Conservation (phyloP, 2,888 invertebrate genomes). For the Strigamia crassipes region DNA sequence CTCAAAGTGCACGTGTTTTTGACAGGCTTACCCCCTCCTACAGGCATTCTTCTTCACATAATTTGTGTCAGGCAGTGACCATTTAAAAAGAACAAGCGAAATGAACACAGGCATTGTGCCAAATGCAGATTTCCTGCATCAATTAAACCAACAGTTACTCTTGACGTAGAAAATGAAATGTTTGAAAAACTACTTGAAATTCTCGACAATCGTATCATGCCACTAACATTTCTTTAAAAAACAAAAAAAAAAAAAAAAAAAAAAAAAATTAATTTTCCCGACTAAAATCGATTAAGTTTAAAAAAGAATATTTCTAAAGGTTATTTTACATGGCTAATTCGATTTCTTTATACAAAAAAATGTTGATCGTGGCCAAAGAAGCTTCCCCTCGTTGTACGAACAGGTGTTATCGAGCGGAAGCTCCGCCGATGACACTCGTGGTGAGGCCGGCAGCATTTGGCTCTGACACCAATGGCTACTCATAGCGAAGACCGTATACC, state of each 20-base stretch:
- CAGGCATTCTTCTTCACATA: conserved; percentile 30
- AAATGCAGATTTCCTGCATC: conserved; percentile 30
- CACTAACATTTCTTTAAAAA: conserved; percentile 3
- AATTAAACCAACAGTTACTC: conserved; percentile 30
- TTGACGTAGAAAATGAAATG: conserved; percentile 20
- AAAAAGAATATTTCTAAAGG: background rate
- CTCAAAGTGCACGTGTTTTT: conserved; percentile 26
- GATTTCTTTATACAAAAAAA: background rate
- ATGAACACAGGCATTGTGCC: conserved; percentile 30
- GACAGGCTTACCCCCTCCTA: conserved; percentile 26
- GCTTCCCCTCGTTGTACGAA: conserved; percentile 13
- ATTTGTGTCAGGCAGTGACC: conserved; percentile 30
- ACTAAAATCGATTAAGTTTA: background rate
- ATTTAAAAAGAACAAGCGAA: conserved; percentile 27
- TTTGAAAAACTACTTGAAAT: conserved; percentile 8
- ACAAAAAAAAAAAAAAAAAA: background rate
- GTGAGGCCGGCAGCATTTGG: conserved; percentile 34
- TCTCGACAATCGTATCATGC: background rate
- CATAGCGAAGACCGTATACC: conserved; percentile 5
- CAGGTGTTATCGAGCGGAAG: conserved; percentile 43
- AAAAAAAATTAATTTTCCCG: too few species aligned
- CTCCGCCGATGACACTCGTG: conserved; percentile 41
- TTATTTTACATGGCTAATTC: background rate
- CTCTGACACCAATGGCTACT: conserved; percentile 44
- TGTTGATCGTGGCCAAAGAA: conserved; percentile 7